Conservation (phyloP, 2,113 vertebrate species). For the Lophura nycthemera region DNA sequence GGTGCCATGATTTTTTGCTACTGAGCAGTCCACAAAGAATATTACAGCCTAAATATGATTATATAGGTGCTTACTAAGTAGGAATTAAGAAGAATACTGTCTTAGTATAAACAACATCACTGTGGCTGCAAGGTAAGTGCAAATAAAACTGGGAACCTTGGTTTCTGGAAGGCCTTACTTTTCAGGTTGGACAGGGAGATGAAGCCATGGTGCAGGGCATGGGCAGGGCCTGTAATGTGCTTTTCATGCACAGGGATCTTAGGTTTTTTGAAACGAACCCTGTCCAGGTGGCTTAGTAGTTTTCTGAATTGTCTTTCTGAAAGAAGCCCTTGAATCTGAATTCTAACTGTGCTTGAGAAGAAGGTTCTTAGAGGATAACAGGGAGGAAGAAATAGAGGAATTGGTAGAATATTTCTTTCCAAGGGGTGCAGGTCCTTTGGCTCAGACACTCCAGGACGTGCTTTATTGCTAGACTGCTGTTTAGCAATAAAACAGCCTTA, state of each 20-base stretch:
- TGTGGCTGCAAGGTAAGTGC: not conserved
- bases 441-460: not conserved
- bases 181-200: not conserved
- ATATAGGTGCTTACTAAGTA: not conserved
- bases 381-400: not conserved
- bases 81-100: not conserved
- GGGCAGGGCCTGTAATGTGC: not conserved
- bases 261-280: not conserved
- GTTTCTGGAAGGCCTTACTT: not conserved
- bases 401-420: not conserved
- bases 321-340: not conserved
- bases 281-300: not conserved
- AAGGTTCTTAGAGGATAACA: not conserved
- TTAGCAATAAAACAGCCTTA: conserved; percentile 50
- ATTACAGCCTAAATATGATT: not conserved
- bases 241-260: not conserved
- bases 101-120: not conserved
- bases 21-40: not conserved
- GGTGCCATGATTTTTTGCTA: not conserved
- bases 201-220: not conserved
- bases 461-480: conserved; percentile 11
- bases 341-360: not conserved
- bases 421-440: not conserved
- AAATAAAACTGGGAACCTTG: not conserved
- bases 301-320: not conserved